These are phyloP conservation scores for Mactromeris polynyma DNA, from an alignment of 2,888 invertebrate genomes.

Conservation along the genomic window DNA sequence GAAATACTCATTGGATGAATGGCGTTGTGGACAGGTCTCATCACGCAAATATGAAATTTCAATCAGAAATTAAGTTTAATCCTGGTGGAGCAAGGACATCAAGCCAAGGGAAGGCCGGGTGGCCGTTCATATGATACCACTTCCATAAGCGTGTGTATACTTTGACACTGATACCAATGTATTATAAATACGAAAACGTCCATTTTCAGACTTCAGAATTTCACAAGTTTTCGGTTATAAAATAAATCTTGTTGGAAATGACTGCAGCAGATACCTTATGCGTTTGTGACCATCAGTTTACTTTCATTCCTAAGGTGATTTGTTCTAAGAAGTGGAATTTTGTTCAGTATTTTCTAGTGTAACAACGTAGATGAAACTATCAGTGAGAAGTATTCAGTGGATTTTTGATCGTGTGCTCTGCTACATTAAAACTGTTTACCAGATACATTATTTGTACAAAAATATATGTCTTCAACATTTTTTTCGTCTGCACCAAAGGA, in stretches of 20 bases:
- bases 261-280: neutral
- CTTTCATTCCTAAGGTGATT: neutral
- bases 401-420: too few relatives aligned
- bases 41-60: constrained; percentile 74
- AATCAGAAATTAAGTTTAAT: constrained; percentile 61
- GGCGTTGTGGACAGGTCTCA: constrained; percentile 73
- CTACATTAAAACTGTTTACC: too few relatives aligned
- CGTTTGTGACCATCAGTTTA: neutral
- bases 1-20: constrained; percentile 71
- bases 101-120: constrained; percentile 35
- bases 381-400: too few relatives aligned
- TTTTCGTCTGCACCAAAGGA: too few relatives aligned
- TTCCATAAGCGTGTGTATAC: neutral
- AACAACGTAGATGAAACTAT: too few relatives aligned
- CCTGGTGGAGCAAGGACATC: constrained; percentile 35
- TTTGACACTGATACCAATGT: neutral
- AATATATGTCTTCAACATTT: too few relatives aligned
- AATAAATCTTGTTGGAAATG: neutral
- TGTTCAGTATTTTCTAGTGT: neutral
- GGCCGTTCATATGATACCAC: constrained; percentile 37
- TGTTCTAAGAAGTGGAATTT: too few relatives aligned
- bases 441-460: too few relatives aligned
- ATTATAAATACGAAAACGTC: neutral
- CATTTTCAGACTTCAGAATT: neutral
- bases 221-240: neutral